Evolutionary conservation across 1,140 invertebrate species (phyloP), one percentile per base, ranked within the genome.

Genomic region (Drosophila varians): DNA sequence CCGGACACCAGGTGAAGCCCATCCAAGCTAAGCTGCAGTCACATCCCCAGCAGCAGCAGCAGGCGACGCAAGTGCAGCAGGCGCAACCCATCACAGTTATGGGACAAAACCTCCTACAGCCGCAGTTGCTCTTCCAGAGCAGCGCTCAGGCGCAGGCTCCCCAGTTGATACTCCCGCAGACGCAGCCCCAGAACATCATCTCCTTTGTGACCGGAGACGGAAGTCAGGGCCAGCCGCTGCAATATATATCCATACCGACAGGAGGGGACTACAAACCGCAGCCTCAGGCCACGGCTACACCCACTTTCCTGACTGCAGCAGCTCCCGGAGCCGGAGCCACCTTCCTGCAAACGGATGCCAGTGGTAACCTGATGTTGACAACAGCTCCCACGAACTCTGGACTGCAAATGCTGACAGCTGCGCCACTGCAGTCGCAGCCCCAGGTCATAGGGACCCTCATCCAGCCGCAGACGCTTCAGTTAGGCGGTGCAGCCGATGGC

Each of bases 391-490:
- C 53, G 31, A 73, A 80, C 4, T 69, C 71, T 0, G 88, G 90
- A 0, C 31, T 91, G 8, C 90, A 91, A 54, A 79, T 91, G 75
- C 53, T 91, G 1, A 48, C 86, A 4, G 42, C 86, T n/a, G 46
- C 61, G 16, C 57, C 49, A 1, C 34, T 68, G 16, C 65, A 75
- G 3, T 12, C 56, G 3, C 73, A 74, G 43, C 72, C 87, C 0
- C 87, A 90, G 18, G 84, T 89, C 0, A 86, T 90, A 11, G 94
- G 94, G 14, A 94, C 94, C 1, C 92, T 95, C 25, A 93, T 94
- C 36, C 92, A 94, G 51, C 94, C 94, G 26, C 94, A 93, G 56
- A 92, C 93, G 0, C 91, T 93, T 57, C 89, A 90, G n/a, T 51
- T 90, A n/a, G 9, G 74, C 16, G 70, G 76, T 2, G 64, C 40